Base-by-base conservation (phyloP, 1,140 invertebrate genomes). In the Drosophila pandora region DNA sequence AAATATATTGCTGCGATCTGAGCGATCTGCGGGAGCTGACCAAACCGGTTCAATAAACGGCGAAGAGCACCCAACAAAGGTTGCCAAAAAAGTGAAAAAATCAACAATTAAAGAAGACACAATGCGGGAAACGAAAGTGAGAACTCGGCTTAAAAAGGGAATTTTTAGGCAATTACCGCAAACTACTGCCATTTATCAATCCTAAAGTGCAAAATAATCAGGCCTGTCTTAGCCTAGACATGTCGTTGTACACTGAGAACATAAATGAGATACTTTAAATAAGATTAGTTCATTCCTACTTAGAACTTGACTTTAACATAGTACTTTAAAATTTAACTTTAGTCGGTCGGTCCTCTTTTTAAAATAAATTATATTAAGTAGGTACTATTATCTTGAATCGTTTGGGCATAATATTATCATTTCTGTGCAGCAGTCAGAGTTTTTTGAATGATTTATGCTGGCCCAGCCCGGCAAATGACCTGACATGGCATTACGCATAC, bases 21-120 rank as follows among this genome's bases (percentile, higher is more conserved):
- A 10, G 43, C 45, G n/a, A 65, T 65, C 68, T 76, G 68, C 73
- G 80, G 70, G 76, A 73, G 76, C 67, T 59, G 79, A 56, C 70
- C 80, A 68, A 67, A 85, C 82, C 82, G 82, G 82, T 85, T 87
- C 74, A 77, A 71, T 82, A 85, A 85, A 87, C 54, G 58, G 52
- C 47, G 34, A 76, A 58, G 55, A 67, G 63, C 68, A 52, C 34
- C 58, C 63, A 83, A 75, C 74, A 82, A 82, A 82, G 77, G 79
- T 84, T 67, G 50, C 58, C 41, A 30, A 76, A 58, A 61, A 60
- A 56, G 28, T 34, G 58, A 53, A 55, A 45, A 53, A 21, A 21
- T 43, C 41, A 50, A 76, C 30, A 39, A 57, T 50, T 70, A 50
- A 59, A 65, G 39, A 62, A 71, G 79, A 45, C 57, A 59, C 34